These are phyloP conservation scores for Hippopotamyrus pictus DNA, from an alignment of 2,797 vertebrate species.

Conservation along the genomic window DNA sequence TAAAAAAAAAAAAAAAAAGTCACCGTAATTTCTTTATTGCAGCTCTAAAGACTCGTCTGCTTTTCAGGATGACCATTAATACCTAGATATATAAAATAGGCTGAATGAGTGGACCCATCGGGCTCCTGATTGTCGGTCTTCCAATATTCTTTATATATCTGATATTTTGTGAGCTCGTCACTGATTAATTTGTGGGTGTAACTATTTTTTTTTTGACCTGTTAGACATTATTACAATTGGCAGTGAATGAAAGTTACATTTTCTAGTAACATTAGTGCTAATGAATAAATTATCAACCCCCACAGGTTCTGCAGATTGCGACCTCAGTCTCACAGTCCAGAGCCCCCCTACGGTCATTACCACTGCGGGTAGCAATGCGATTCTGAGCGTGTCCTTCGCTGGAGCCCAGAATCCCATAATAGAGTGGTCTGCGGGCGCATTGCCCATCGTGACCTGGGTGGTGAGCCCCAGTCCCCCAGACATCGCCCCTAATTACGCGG, in stretches of 20 bases:
- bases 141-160: background rate
- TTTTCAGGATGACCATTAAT: background rate
- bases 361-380: constrained; percentile 45
- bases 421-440: constrained; percentile 41
- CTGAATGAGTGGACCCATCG: background rate
- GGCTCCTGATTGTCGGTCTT: background rate
- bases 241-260: background rate
- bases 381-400: constrained; percentile 47
- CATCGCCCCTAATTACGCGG: background rate
- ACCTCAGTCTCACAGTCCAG: constrained; percentile 34
- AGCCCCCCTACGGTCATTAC: constrained; percentile 30
- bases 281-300: background rate
- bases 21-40: background rate
- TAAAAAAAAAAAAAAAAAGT: constrained; percentile 30
- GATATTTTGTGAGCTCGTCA: background rate
- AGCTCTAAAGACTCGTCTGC: background rate
- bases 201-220: background rate
- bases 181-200: background rate
- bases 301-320: constrained; percentile 38
- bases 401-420: constrained; percentile 42
- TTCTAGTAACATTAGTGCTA: background rate
- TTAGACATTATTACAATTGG: background rate
- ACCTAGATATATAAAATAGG: background rate
- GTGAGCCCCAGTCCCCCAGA: constrained; percentile 12
- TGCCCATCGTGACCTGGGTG: constrained; percentile 51